Evolutionary conservation across 1,140 invertebrate genomes (phyloP).

Genomic region (Drosophila bifasciata): DNA sequence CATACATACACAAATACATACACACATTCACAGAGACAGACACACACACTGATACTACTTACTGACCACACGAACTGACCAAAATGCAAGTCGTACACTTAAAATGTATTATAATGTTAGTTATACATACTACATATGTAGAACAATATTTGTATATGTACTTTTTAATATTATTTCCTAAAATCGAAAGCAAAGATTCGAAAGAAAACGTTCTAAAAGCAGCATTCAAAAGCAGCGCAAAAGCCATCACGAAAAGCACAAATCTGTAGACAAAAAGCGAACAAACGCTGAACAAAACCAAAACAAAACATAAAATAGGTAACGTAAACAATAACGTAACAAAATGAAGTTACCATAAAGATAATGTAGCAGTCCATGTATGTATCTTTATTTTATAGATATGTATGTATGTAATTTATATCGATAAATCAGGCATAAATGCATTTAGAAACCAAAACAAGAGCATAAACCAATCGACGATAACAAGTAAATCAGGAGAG

Average conservation of each 20-base stretch:
- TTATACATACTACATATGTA: constrained; percentile 15
- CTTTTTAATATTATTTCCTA: constrained; percentile 17
- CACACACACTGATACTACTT: constrained; percentile 48
- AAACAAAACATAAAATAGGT: constrained; percentile 19
- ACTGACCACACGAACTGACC: constrained; percentile 73
- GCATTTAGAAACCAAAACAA: constrained; percentile 66
- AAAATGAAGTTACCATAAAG: constrained; percentile 11
- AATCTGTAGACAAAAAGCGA: constrained; percentile 64
- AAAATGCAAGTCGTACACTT: constrained; percentile 51
- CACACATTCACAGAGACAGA: constrained; percentile 30
- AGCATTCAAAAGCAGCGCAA: constrained; percentile 65
- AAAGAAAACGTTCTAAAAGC: constrained; percentile 55
- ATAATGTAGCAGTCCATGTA: constrained; percentile 73
- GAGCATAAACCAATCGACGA: constrained; percentile 18
- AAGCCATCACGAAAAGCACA: constrained; percentile 78
- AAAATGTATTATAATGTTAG: constrained; percentile 56
- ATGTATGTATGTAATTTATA: constrained; percentile 81
- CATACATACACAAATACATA: constrained; percentile 32
- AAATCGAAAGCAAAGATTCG: constrained; percentile 15
- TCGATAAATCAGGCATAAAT: constrained; percentile 75
- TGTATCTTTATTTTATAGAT: constrained; percentile 75
- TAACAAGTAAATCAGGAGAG: background rate
- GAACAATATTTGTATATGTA: constrained; percentile 39
- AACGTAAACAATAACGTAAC: constrained; percentile 12
- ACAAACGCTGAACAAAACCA: constrained; percentile 13